Evolutionary conservation across 2,113 vertebrate species (phyloP).

Genomic region (Catharus bicknelli): DNA sequence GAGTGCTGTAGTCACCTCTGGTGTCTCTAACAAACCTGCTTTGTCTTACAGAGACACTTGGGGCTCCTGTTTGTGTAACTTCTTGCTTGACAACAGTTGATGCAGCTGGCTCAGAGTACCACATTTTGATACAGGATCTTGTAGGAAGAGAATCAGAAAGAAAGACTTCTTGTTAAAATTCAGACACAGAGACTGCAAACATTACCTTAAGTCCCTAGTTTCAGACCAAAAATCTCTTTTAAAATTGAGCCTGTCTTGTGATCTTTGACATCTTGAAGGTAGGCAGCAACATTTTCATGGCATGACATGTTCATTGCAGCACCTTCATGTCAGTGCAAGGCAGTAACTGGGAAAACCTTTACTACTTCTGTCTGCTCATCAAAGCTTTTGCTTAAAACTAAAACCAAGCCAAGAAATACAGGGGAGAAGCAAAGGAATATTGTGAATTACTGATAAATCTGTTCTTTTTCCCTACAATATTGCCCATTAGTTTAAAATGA

Average conservation of each 20-base stretch:
- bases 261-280: background rate
- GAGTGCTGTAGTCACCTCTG: background rate
- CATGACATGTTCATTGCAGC: accelerated
- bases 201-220: background rate
- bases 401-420: background rate
- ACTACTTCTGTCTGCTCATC: background rate
- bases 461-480: background rate
- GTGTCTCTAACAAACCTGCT: background rate
- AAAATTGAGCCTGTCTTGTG: background rate
- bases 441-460: background rate
- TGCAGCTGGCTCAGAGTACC: background rate
- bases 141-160: background rate
- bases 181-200: background rate
- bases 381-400: background rate
- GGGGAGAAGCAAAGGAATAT: background rate
- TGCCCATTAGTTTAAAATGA: background rate
- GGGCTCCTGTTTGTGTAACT: background rate
- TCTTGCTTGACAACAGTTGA: background rate
- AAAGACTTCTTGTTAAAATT: background rate
- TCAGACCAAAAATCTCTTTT: background rate
- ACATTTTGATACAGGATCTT: background rate
- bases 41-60: background rate
- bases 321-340: background rate
- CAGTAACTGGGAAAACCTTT: background rate
- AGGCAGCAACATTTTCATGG: background rate